Conservation (phyloP, 2,888 invertebrate genomes). For the Ptilodon capucinus region DNA sequence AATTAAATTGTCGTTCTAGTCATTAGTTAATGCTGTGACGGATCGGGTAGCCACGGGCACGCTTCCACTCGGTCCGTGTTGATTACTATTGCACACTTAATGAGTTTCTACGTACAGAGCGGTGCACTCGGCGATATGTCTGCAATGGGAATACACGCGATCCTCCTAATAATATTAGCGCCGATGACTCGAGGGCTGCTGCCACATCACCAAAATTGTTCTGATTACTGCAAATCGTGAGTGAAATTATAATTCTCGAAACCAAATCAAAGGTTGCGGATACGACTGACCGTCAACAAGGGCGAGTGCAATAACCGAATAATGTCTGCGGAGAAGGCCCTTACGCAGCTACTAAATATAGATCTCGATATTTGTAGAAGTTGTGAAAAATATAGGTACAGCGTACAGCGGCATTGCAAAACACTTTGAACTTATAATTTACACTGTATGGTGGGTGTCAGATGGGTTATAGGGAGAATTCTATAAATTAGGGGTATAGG, state of each 20-base stretch:
- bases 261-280: not conserved
- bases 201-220: constrained; percentile 7
- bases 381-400: too few relatives aligned
- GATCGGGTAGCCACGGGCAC: constrained; percentile 32
- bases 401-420: too few relatives aligned
- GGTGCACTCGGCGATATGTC: constrained; percentile 11
- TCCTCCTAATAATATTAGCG: constrained; percentile 10
- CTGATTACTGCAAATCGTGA: constrained; percentile 23
- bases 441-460: too few relatives aligned
- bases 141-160: constrained; percentile 19
- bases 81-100: constrained; percentile 24
- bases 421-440: too few relatives aligned
- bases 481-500: too few relatives aligned
- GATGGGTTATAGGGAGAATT: too few relatives aligned
- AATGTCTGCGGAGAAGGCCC: too few relatives aligned
- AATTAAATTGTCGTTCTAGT: constrained; percentile 37
- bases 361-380: too few relatives aligned
- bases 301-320: too few relatives aligned
- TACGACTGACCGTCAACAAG: too few relatives aligned
- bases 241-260: constrained; percentile 2
- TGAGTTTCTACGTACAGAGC: constrained; percentile 25
- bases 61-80: constrained; percentile 25
- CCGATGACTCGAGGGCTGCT: constrained; percentile 7
- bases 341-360: too few relatives aligned
- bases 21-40: constrained; percentile 31